Percentiles rank a stretch among this genome's conserved stretches.
phyloP scores from a whole-genome alignment of 2,888 invertebrate species.

The Pterostichus niger region DNA sequence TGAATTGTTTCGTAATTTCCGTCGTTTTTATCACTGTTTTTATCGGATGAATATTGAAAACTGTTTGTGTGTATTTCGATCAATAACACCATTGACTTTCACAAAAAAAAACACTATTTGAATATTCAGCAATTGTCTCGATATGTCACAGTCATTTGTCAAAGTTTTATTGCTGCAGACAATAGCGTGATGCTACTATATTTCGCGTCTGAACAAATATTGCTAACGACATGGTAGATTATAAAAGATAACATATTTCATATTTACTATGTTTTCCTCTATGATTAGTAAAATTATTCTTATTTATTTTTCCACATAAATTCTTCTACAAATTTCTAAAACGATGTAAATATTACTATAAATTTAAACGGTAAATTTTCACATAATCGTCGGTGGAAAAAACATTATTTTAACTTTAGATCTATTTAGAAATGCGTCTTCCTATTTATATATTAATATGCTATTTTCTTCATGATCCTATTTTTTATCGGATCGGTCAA shows the following conservation, averaged over 20 bases:
- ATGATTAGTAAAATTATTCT: neutral
- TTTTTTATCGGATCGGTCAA: too few relatives aligned
- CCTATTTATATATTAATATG: too few relatives aligned
- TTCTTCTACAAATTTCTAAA: neutral
- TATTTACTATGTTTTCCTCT: constrained; percentile 20
- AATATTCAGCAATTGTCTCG: constrained; percentile 55
- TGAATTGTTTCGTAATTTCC: constrained; percentile 44
- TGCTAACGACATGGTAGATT: constrained; percentile 37
- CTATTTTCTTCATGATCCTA: too few relatives aligned
- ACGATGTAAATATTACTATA: too few relatives aligned
- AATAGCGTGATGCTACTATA: constrained; percentile 42
- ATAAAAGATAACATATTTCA: constrained; percentile 4
- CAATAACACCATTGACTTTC: constrained; percentile 49
- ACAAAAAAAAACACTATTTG: constrained; percentile 51
- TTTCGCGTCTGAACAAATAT: constrained; percentile 23
- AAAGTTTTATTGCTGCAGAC: constrained; percentile 47
- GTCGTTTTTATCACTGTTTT: constrained; percentile 46
- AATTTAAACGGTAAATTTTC: too few relatives aligned
- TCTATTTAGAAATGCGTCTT: too few relatives aligned
- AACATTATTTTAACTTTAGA: too few relatives aligned
- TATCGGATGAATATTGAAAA: constrained; percentile 39
- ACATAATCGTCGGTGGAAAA: too few relatives aligned
- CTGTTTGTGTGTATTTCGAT: constrained; percentile 22
- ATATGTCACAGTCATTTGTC: constrained; percentile 58
- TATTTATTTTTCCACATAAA: neutral